Base-by-base conservation (phyloP, 2,888 invertebrate genomes). In the Phyto melanocephala region DNA sequence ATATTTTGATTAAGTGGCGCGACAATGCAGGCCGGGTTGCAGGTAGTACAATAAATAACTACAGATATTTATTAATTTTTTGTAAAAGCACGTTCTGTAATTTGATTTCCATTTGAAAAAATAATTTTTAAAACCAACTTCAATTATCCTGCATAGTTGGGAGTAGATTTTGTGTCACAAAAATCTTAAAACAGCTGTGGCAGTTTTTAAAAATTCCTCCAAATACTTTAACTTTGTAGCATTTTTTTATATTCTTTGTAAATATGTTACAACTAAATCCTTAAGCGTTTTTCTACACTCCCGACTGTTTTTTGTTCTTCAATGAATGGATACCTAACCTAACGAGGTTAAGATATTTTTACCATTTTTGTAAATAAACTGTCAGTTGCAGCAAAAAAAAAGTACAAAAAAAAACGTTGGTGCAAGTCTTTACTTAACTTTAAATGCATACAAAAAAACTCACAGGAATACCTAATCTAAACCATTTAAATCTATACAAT, bases 261-360 rank as follows among this genome's bases (percentile, higher is more conserved):
- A n/a, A n/a, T n/a, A n/a, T n/a, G n/a, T n/a, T n/a, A n/a, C n/a
- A n/a, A n/a, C n/a, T n/a, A n/a, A n/a, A n/a, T n/a, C n/a, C n/a
- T n/a, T n/a, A n/a, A n/a, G n/a, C n/a, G n/a, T 28, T 28, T 28
- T 56, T 20, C n/a, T 68, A 7, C 10, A 1, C 20, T 17, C 28
- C 8, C 58, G 17, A 15, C 17, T 40, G 13, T 28, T 24, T 28
- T 17, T 28, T 13, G 33, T 56, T 56, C 17, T 33, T 56, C 28
- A 75, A 45, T 75, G 24, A 45, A 74, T 35, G n/a, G n/a, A n/a
- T n/a, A n/a, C n/a, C n/a, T n/a, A n/a, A 60, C 7, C 17, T 17
- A 58, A 67, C 67, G 58, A 67, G 58, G 67, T 76, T 60, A 60
- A 68, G 58, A 68, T 42, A 37, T 67, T 63, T 6, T 63, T 24